Conservation (phyloP, 2,888 invertebrate genomes). For the Germaria angustata region DNA sequence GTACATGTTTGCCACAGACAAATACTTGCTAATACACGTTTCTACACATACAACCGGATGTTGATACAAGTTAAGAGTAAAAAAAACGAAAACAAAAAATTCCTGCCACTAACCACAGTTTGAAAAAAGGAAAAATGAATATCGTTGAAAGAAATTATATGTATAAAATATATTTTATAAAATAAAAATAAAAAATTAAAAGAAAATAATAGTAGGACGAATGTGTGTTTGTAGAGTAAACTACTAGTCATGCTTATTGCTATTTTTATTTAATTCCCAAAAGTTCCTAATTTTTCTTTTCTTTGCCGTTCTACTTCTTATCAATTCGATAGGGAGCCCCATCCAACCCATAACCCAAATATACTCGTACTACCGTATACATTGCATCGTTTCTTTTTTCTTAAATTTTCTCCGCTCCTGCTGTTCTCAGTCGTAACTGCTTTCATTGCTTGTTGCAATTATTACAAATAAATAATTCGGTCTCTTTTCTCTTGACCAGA, state of each 20-base stretch:
- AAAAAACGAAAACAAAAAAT: not conserved
- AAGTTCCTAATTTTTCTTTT: constrained; percentile 1
- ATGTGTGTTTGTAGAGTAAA: constrained; percentile 16
- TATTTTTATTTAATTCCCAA: constrained; percentile 35
- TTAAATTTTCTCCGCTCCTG: not conserved
- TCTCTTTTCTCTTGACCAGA: not conserved
- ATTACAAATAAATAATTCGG: not conserved
- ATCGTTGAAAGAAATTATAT: not conserved
- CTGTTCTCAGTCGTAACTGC: not conserved
- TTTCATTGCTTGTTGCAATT: not conserved
- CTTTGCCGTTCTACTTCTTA: not conserved
- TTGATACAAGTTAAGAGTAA: constrained; percentile 26
- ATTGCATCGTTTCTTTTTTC: not conserved
- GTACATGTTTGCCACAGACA: constrained; percentile 33
- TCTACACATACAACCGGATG: constrained; percentile 39
- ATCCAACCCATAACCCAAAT: not conserved
- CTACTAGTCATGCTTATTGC: constrained; percentile 23
- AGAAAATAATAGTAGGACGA: not conserved
- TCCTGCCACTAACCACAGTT: not conserved
- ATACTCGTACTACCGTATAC: not conserved
- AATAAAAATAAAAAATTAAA: not conserved
- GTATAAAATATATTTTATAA: constrained; percentile 6
- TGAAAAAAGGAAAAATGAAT: not conserved
- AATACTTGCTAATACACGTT: constrained; percentile 18
- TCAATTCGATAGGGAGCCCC: not conserved